A percentile compares a stretch with the other conserved stretches of the same genome.
Conservation (phyloP, 92 coral and sea anemone genomes). For the Metridium senile region DNA sequence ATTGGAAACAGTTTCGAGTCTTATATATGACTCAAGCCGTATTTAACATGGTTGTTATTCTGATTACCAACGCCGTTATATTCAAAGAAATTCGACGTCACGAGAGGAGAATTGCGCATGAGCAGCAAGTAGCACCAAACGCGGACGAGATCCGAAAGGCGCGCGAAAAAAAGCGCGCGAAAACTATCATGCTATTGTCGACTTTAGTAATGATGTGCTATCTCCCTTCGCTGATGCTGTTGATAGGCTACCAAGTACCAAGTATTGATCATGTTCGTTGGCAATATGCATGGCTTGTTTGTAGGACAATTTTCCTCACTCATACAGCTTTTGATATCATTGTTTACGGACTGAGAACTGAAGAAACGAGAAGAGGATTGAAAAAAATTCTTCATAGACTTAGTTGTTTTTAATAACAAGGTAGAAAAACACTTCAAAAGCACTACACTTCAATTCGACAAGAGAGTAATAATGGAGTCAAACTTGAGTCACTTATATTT, state of each 20-base stretch:
- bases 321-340: constrained; percentile 22
- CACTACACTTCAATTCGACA: neutral
- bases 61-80: constrained; percentile 1
- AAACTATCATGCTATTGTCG: constrained; percentile 6
- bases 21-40: neutral
- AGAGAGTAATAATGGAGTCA: neutral
- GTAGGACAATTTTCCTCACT: constrained; percentile 7
- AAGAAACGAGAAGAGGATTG: neutral
- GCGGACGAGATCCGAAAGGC: constrained; percentile 16
- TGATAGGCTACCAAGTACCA: constrained; percentile 1
- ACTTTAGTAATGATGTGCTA: constrained; percentile 9
- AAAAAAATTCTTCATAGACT: neutral
- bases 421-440: neutral
- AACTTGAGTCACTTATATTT: neutral
- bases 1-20: constrained; percentile 1
- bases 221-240: neutral
- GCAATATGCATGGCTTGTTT: constrained; percentile 17
- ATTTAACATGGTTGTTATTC: neutral
- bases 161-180: constrained; percentile 41
- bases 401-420: neutral
- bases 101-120: constrained; percentile 21
- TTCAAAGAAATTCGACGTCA: constrained; percentile 26
- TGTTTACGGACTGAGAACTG: constrained; percentile 16
- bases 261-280: neutral
- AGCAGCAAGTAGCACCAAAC: constrained; percentile 9